Evolutionary conservation across 2,888 invertebrate genomes (phyloP).

Genomic region (Alcis repandata): DNA sequence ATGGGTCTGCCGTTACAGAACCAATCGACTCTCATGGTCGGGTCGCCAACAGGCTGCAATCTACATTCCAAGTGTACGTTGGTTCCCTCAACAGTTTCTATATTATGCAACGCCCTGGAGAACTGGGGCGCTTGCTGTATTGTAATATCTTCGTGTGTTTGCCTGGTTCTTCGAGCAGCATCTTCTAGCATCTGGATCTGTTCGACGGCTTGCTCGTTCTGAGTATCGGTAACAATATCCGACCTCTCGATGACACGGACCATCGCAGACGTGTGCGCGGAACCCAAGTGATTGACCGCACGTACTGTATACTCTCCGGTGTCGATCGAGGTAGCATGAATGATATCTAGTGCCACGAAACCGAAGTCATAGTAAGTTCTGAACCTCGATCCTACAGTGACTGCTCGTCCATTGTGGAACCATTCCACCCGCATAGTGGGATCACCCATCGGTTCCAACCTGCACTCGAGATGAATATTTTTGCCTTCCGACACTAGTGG

Average conservation of each 20-base stretch:
- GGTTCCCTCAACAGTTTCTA: constrained; percentile 95
- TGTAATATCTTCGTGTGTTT: constrained; percentile 92
- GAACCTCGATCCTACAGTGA: constrained; percentile 96
- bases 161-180: constrained; percentile 89
- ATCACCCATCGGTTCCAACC: constrained; percentile 97
- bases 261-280: constrained; percentile 96
- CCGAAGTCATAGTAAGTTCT: constrained; percentile 98
- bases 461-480: constrained; percentile 96
- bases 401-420: constrained; percentile 97
- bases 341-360: constrained; percentile 97
- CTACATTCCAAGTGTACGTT: constrained; percentile 97
- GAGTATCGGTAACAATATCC: constrained; percentile 94
- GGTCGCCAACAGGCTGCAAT: constrained; percentile 95
- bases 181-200: constrained; percentile 97
- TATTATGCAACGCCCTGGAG: constrained; percentile 94
- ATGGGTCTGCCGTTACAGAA: constrained; percentile 97
- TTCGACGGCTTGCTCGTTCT: constrained; percentile 96
- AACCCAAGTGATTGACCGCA: constrained; percentile 97
- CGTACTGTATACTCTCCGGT: constrained; percentile 97
- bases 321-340: constrained; percentile 97
- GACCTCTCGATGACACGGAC: constrained; percentile 94
- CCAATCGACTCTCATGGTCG: constrained; percentile 98
- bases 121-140: constrained; percentile 95
- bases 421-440: constrained; percentile 98
- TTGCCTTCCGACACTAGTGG: constrained; percentile 94